Conservation (phyloP, 64 coral and sea anemone genomes). For the Hydrozoanthus tunicans region DNA sequence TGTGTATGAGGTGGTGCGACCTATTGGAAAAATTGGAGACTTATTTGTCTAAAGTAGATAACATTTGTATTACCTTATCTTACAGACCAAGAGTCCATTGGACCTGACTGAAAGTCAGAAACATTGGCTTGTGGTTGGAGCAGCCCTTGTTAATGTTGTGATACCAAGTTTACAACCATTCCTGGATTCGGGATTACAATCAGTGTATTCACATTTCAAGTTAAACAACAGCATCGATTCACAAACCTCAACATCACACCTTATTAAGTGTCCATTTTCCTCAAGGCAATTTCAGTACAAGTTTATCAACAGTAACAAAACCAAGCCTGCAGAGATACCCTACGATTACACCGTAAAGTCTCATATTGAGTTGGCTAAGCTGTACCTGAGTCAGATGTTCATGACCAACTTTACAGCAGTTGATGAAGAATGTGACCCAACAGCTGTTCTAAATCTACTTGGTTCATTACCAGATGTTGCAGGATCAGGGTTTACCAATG, state of each 20-base stretch:
- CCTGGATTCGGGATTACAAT: background rate
- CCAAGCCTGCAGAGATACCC: too few relatives aligned
- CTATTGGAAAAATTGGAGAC: too few relatives aligned
- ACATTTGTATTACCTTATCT: too few relatives aligned
- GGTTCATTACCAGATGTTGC: background rate
- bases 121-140: slow-evolving; percentile 46
- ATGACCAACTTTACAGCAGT: slow-evolving; percentile 48
- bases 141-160: background rate
- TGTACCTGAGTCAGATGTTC: slow-evolving; percentile 2
- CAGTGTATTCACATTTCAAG: slow-evolving; percentile 16
- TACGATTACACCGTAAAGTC: slow-evolving; percentile 33
- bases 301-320: slow-evolving; percentile 27
- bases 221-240: background rate
- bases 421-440: slow-evolving; percentile 46
- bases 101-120: slow-evolving; percentile 27
- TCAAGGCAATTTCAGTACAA: background rate
- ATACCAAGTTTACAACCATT: background rate
- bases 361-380: slow-evolving; percentile 10
- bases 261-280: background rate
- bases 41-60: too few relatives aligned
- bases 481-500: background rate
- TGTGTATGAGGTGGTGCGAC: too few relatives aligned
- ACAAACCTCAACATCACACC: background rate
- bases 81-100: background rate
- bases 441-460: slow-evolving; percentile 40